Percentiles rank a stretch among this genome's conserved stretches.
Evolutionary conservation across 2,113 vertebrate genomes (phyloP).

Genomic region (Carassius gibelio): DNA sequence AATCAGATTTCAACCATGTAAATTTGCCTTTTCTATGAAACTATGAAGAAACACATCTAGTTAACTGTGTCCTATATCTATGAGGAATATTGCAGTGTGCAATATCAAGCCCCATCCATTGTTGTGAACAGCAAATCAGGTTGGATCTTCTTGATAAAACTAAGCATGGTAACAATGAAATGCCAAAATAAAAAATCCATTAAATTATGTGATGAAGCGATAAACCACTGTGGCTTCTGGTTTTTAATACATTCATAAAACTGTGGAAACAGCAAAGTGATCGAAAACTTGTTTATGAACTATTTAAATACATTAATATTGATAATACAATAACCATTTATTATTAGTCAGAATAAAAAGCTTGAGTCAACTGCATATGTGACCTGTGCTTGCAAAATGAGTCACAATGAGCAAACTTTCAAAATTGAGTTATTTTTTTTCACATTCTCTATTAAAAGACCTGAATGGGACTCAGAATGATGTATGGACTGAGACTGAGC

Average conservation of each 20-base stretch:
- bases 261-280: not conserved
- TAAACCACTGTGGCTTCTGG: not conserved
- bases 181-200: not conserved
- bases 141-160: not conserved
- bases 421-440: too few relatives aligned
- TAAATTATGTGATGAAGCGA: not conserved
- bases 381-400: too few relatives aligned
- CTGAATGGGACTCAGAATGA: too few relatives aligned
- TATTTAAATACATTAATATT: too few relatives aligned
- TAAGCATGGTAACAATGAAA: not conserved
- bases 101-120: not conserved
- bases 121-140: not conserved
- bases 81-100: not conserved
- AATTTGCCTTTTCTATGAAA: not conserved
- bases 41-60: too few relatives aligned
- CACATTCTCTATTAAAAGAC: too few relatives aligned
- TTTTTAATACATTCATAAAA: not conserved
- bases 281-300: not conserved
- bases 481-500: too few relatives aligned
- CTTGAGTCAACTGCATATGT: not conserved
- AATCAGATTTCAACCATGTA: not conserved
- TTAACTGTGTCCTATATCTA: too few relatives aligned
- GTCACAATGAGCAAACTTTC: too few relatives aligned
- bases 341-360: too few relatives aligned
- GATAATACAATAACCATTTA: too few relatives aligned